Base-by-base conservation (phyloP, 2,888 invertebrate genomes). In the Eudemis profundana region DNA sequence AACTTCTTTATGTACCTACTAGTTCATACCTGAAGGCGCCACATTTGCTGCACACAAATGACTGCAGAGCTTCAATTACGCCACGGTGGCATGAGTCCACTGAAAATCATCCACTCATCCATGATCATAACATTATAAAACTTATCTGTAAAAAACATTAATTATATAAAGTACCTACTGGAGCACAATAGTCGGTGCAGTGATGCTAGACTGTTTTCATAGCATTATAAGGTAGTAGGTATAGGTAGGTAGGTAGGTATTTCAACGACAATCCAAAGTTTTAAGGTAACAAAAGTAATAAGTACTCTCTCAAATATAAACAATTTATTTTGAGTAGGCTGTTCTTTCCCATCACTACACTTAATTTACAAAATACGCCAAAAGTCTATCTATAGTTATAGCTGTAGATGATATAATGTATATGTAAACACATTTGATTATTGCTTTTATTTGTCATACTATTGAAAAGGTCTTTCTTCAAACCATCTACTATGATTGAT, bases 61-160 rank as follows among this genome's bases (percentile, higher is more conserved):
- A 40, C 33, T 10, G 56, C 17, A n/a, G 49, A 64, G 7, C 54
- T 49, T 47, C 62, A 17, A 29, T 17, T 44, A 44, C 27, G 14
- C 17, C 27, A 7, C 23, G 40, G 38, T 50, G 36, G 46, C 38
- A 33, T 42, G 56, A 61, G 56, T 61, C 61, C 53, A 73, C 82
- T 82, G 81, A 82, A 82, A 82, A 78, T 75, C 82, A 82, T 82
- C 76, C 78, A 81, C 76, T 74, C 77, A 79, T 77, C 74, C 69
- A 78, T 76, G 68, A 65, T 64, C 68, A 54, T 69, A 57, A 23
- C 68, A 54, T 69, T 51, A 23, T 29, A 44, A 4, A 23, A 47
- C 33, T 36, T 40, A 8, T 59, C 56, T 53, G 61, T 19, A 61
- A 61, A 17, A 46, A 56, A 63, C 10, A 33, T 33, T 33, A 12